Percentiles rank a stretch among this genome's conserved stretches.
Conservation (phyloP, 2,113 vertebrate genomes). For the Hypocryptadius cinnamomeus region DNA sequence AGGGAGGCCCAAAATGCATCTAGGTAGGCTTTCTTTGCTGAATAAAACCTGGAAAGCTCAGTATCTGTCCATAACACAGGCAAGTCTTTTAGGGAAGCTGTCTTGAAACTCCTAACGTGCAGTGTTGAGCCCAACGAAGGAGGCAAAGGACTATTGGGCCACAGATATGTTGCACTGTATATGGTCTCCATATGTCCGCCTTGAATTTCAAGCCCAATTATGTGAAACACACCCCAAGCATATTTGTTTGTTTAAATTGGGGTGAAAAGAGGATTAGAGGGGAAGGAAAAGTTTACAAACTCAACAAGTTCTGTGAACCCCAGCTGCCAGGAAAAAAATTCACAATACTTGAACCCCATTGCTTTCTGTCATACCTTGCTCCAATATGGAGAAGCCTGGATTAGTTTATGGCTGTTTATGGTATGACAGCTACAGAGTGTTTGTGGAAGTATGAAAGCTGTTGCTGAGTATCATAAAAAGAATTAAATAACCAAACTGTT, state of each 20-base stretch:
- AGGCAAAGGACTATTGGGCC: fast-evolving
- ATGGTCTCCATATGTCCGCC: background rate
- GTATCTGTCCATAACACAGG: background rate
- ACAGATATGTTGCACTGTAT: background rate
- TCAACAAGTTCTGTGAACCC: background rate
- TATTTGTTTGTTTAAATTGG: background rate
- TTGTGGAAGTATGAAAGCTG: slow-evolving; percentile 44
- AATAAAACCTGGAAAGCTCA: background rate
- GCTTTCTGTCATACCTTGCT: background rate
- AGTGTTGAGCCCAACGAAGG: background rate
- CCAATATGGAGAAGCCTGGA: background rate
- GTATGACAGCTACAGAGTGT: background rate
- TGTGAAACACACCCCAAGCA: background rate
- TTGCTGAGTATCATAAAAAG: slow-evolving; percentile 25
- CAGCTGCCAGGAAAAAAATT: background rate
- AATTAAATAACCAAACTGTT: slow-evolving; percentile 19
- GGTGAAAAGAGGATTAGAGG: background rate
- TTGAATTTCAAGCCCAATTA: background rate
- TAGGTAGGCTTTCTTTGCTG: background rate
- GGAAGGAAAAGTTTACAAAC: background rate
- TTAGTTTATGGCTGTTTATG: slow-evolving; percentile 11
- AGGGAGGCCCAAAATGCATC: background rate
- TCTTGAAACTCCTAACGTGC: background rate
- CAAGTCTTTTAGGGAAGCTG: background rate
- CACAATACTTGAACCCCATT: background rate